Evolutionary conservation across 2,888 invertebrate species (phyloP).

Genomic region (Andrena praecox): DNA sequence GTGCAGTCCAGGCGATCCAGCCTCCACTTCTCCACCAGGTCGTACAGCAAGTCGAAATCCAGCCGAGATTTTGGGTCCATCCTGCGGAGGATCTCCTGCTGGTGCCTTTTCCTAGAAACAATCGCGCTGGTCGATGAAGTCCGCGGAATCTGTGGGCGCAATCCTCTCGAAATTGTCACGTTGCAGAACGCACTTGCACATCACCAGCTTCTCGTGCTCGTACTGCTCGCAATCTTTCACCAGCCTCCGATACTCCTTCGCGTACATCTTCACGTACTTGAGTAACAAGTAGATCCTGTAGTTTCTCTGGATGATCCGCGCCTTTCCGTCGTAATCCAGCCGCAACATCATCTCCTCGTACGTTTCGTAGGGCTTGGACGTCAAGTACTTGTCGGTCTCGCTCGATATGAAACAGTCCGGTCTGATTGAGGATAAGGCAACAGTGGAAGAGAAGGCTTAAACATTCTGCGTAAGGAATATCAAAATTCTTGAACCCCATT

Average conservation of each 20-base stretch:
- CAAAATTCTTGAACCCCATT: background rate
- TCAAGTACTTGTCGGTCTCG: slow-evolving; percentile 88
- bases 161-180: too few relatives aligned
- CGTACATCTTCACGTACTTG: slow-evolving; percentile 85
- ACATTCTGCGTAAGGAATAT: background rate
- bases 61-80: slow-evolving; percentile 90
- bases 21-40: slow-evolving; percentile 90
- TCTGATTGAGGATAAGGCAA: slow-evolving; percentile 70
- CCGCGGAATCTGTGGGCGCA: too few relatives aligned
- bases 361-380: slow-evolving; percentile 88
- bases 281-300: slow-evolving; percentile 87
- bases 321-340: slow-evolving; percentile 80
- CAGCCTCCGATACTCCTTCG: slow-evolving; percentile 85
- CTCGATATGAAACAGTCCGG: slow-evolving; percentile 87
- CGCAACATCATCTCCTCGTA: slow-evolving; percentile 88
- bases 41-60: slow-evolving; percentile 91
- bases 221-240: slow-evolving; percentile 86
- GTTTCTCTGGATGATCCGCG: slow-evolving; percentile 88
- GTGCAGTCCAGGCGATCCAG: slow-evolving; percentile 88
- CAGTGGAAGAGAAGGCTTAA: background rate
- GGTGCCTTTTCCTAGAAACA: slow-evolving; percentile 84
- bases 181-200: slow-evolving; percentile 49
- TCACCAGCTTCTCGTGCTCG: slow-evolving; percentile 82
- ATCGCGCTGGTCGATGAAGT: background rate
- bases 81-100: slow-evolving; percentile 88